These are phyloP conservation scores for Brassicogethes aeneus DNA, from an alignment of 2,888 invertebrate species.

Conservation along the genomic window DNA sequence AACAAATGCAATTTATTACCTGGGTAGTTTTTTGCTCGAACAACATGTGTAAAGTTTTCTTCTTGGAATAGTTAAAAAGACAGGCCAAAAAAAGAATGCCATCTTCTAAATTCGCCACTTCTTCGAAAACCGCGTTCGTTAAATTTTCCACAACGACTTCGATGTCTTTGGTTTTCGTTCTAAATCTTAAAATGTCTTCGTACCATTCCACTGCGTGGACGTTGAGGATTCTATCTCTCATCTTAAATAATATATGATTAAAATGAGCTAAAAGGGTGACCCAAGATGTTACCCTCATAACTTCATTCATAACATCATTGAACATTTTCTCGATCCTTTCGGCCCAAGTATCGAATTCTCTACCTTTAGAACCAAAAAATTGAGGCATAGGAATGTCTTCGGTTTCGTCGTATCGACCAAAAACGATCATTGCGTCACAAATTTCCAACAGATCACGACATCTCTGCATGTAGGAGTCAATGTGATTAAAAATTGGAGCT, in stretches of 20 bases:
- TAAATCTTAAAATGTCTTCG: slow-evolving; percentile 58
- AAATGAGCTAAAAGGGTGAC: background rate
- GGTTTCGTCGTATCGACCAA: slow-evolving; percentile 71
- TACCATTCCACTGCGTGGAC: slow-evolving; percentile 79
- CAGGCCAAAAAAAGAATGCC: slow-evolving; percentile 69
- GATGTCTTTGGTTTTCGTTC: slow-evolving; percentile 51
- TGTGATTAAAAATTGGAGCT: slow-evolving; percentile 76
- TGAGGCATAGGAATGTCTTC: slow-evolving; percentile 58
- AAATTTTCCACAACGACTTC: slow-evolving; percentile 77
- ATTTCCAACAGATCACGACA: slow-evolving; percentile 81
- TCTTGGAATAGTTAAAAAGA: slow-evolving; percentile 67
- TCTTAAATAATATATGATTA: slow-evolving; percentile 26
- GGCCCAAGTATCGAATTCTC: slow-evolving; percentile 57
- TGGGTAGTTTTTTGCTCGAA: slow-evolving; percentile 60
- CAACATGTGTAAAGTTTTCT: slow-evolving; percentile 60
- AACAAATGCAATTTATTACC: slow-evolving; percentile 32
- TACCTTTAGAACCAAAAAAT: slow-evolving; percentile 67
- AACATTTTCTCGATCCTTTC: slow-evolving; percentile 69
- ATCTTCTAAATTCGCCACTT: slow-evolving; percentile 71
- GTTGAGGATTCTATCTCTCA: slow-evolving; percentile 59
- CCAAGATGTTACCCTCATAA: slow-evolving; percentile 45
- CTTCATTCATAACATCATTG: slow-evolving; percentile 49
- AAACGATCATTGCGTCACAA: slow-evolving; percentile 82
- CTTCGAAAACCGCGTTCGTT: slow-evolving; percentile 67
- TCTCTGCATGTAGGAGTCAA: slow-evolving; percentile 78